Percentiles rank a stretch among this genome's conserved stretches.
phyloP scores from a whole-genome alignment of 2,797 vertebrate species.

The Pseudomugil gertrudae region DNA sequence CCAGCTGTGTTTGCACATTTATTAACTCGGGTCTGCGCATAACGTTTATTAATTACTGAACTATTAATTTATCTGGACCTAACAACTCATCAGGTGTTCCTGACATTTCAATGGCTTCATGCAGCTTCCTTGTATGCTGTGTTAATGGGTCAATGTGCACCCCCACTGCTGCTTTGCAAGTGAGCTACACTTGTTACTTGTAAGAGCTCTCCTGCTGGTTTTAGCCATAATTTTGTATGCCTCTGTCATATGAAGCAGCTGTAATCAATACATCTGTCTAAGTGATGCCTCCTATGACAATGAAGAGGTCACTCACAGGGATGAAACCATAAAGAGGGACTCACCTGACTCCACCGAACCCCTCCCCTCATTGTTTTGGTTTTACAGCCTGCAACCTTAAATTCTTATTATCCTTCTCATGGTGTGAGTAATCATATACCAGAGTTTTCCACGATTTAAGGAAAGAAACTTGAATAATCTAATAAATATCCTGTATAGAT shows the following conservation, averaged over 20 bases:
- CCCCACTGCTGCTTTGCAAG: constrained; percentile 44
- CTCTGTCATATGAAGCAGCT: background rate
- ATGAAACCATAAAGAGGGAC: background rate
- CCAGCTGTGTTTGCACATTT: constrained; percentile 15
- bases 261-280: background rate
- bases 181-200: constrained; percentile 3
- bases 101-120: constrained; percentile 17
- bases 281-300: background rate
- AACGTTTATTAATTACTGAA: constrained; percentile 4
- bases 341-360: background rate
- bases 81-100: constrained; percentile 3
- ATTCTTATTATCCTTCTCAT: background rate
- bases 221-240: background rate
- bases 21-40: constrained; percentile 2
- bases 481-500: background rate
- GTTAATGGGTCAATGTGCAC: constrained; percentile 54
- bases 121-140: constrained; percentile 13
- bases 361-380: background rate
- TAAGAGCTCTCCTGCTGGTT: background rate
- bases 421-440: background rate
- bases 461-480: background rate
- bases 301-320: background rate
- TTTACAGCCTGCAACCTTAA: constrained; percentile 3
- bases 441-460: background rate
- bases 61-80: constrained; percentile 4